Base-by-base conservation (phyloP, 1,140 invertebrate genomes). In the Varroa destructor region DNA sequence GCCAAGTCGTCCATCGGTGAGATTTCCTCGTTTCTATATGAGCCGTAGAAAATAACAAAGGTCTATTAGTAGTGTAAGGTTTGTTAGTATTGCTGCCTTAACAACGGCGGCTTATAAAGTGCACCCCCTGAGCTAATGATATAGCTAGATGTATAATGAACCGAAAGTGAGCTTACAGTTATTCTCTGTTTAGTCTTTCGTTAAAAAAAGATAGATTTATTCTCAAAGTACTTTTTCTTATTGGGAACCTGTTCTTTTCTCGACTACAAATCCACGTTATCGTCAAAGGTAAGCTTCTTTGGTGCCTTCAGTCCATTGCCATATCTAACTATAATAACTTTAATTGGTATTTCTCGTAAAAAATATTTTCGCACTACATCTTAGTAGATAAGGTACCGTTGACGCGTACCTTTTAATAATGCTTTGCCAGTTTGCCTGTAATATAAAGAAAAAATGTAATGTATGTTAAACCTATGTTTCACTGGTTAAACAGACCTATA, bases 1-100 rank as follows among this genome's bases (percentile, higher is more conserved):
- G 91, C 88, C n/a, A 97, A 81, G 80, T 97, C 92, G 78, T 97
- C 92, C 76, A 91, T 89, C 0, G 90, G 87, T 1, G 91, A 93
- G 71, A 86, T 87, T 72, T 87, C 86, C 74, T 85, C 84, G 14
- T 12, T 71, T 73, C 43, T 43, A 57, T 58, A 72, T 25, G 36
- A 51, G 46, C 8, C 8, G 46, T 5, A 51, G 46, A 51, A 51
- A 67, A 40, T 2, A 37, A 36, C 14, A 2, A 67, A 25, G 8
- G 37, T 46, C 12, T 12, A 67, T 36, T 58, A 3, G 57, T 58
- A 36, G 12, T 36, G 3, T 12, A 56, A 56, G 10, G 55, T 10
- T 10, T n/a, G n/a, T 10, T 56, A n/a, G n/a, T n/a, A 12, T n/a
- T 56, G 10, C n/a, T 56, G 55, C 10, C 10, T 10, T n/a, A 10